phyloP scores from a whole-genome alignment of 2,797 vertebrate genomes.

The Anas bernieri region DNA sequence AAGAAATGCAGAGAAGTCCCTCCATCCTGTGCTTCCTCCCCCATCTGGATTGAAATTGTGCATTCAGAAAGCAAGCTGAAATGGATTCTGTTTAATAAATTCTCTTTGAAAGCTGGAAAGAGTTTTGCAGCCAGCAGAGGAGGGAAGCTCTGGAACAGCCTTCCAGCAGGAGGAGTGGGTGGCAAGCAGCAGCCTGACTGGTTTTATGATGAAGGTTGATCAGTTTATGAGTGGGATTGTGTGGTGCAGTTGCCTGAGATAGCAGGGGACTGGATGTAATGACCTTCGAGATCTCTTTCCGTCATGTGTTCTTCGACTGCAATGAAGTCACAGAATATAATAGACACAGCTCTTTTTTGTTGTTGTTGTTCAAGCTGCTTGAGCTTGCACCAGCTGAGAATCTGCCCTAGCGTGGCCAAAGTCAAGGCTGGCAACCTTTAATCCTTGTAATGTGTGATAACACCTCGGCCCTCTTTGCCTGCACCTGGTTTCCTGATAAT shows the following conservation, averaged over 20 bases:
- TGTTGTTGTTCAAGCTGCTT: background rate
- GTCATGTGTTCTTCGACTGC: background rate
- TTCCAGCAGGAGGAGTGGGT: conserved; percentile 58
- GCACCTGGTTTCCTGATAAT: background rate
- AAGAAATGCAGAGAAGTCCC: background rate
- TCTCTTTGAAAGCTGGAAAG: conserved; percentile 54
- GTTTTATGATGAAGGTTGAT: conserved; percentile 28
- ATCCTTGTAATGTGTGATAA: background rate
- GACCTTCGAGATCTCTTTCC: conserved; percentile 8
- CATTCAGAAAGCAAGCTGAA: background rate
- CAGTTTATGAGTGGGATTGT: background rate
- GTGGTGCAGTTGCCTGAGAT: background rate
- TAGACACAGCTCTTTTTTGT: background rate
- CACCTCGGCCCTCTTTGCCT: background rate
- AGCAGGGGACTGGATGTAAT: background rate
- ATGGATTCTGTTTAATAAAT: conserved; percentile 37
- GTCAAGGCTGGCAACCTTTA: conserved; percentile 30
- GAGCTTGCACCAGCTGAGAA: conserved; percentile 14
- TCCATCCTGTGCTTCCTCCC: background rate
- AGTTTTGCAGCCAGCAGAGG: conserved; percentile 52
- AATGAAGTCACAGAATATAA: background rate
- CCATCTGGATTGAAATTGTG: background rate
- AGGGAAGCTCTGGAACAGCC: conserved; percentile 53
- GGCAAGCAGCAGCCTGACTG: conserved; percentile 40
- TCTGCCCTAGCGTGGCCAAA: background rate